A percentile compares a stretch with the other conserved stretches of the same genome.
Conservation (phyloP, 1,140 invertebrate species). For the Euura lappo region DNA sequence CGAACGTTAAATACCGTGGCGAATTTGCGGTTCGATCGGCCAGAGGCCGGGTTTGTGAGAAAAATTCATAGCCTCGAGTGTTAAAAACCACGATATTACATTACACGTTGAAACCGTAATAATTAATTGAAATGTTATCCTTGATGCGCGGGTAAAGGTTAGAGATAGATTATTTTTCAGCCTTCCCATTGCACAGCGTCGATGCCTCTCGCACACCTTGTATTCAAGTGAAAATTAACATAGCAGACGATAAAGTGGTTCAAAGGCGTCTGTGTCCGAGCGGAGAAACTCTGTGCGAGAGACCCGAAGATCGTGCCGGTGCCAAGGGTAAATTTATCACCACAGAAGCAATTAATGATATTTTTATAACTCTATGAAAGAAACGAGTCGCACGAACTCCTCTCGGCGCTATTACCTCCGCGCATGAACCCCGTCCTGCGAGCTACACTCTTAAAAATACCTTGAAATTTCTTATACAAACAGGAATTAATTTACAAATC, state of each 20-base stretch:
- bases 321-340: constrained; percentile 58
- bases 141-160: constrained; percentile 40
- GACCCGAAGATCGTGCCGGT: constrained; percentile 43
- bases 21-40: not conserved
- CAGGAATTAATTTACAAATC: no score
- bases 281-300: not conserved
- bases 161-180: constrained; percentile 33
- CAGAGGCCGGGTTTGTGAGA: not conserved
- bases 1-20: not conserved
- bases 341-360: constrained; percentile 59
- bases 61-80: no score
- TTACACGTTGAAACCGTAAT: no score
- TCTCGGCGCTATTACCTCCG: no score
- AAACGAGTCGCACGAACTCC: no score
- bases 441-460: no score
- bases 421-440: no score
- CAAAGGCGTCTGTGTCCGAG: constrained; percentile 6
- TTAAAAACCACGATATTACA: no score
- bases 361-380: constrained; percentile 38
- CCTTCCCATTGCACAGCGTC: constrained; percentile 24
- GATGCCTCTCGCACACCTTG: constrained; percentile 38
- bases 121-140: constrained; percentile 57
- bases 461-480: no score
- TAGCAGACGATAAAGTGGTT: constrained; percentile 46
- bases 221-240: constrained; percentile 59